Base-by-base conservation (phyloP, 2,888 invertebrate species). In the Pollenia labialis region DNA sequence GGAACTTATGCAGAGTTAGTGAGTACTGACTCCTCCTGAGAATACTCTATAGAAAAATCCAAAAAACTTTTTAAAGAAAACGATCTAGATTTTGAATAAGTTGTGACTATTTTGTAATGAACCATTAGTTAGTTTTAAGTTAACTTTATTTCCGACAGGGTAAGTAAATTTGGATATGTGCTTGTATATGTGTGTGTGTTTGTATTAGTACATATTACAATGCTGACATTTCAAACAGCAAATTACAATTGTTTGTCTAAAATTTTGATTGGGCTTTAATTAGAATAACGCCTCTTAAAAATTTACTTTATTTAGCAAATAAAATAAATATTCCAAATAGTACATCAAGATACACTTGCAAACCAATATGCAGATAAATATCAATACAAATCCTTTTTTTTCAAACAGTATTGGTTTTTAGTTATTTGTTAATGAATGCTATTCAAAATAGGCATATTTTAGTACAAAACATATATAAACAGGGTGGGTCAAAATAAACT, bases 231-330 rank as follows among this genome's bases (percentile, higher is more conserved):
- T 85, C 44, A 81, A 85, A 85, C 23, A 81, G 48, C 62, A 81
- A 85, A 84, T 52, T 81, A 76, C 76, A 85, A 77, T 81, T 85
- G 77, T 85, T 81, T 85, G 81, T 85, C 77, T 81, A 85, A 85
- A 85, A 77, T 60, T 81, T 85, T 85, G 85, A 85, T 81, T 81
- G 85, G 85, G 66, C 72, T 77, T 77, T 85, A 85, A 81, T 85
- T 85, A 85, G 72, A 85, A 81, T 72, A 81, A 85, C 81, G 85
- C 85, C 85, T 85, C 77, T 77, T 72, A 58, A 66, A 85, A 77
- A 56, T 68, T 46, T 72, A 76, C 76, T 80, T 64, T 48, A 81
- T 83, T 69, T 82, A 46, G 40, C 10, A 64, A 42, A 60, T 69
- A 50, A 80, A 80, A 79, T 69, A 62, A 64, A 62, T 72, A 72